Conservation (phyloP, 2,888 invertebrate species). For the Acleris sparsana region DNA sequence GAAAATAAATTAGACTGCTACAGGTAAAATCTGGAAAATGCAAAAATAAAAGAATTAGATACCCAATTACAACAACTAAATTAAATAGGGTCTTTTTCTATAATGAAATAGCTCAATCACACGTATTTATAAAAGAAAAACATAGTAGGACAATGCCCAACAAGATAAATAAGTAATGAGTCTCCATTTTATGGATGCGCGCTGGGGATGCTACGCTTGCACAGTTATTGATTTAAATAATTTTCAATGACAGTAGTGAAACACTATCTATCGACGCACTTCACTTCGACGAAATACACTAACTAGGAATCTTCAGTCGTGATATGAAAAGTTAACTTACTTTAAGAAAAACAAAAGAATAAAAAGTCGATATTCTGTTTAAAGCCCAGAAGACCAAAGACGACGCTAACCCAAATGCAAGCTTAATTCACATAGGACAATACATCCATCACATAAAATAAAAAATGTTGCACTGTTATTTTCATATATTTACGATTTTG, state of each 20-base stretch:
- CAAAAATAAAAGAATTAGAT: conserved; percentile 19
- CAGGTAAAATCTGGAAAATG: conserved; percentile 56
- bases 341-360: conserved; percentile 33
- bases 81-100: background rate
- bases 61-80: background rate
- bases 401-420: conserved; percentile 25
- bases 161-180: background rate
- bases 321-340: background rate
- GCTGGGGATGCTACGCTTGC: conserved; percentile 26
- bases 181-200: conserved; percentile 25
- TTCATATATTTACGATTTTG: background rate
- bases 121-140: too few relatives aligned
- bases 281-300: background rate
- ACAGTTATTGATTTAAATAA: conserved; percentile 29
- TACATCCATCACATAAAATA: background rate
- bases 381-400: conserved; percentile 13
- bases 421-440: conserved; percentile 19
- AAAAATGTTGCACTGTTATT: background rate
- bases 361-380: conserved; percentile 33
- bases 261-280: background rate
- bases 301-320: background rate
- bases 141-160: background rate
- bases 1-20: conserved; percentile 50
- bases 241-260: conserved; percentile 16
- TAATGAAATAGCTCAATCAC: too few relatives aligned